Evolutionary conservation across 2,113 vertebrate genomes (phyloP), one percentile per base, ranked within the genome.

Genomic region (Thermophis baileyi): DNA sequence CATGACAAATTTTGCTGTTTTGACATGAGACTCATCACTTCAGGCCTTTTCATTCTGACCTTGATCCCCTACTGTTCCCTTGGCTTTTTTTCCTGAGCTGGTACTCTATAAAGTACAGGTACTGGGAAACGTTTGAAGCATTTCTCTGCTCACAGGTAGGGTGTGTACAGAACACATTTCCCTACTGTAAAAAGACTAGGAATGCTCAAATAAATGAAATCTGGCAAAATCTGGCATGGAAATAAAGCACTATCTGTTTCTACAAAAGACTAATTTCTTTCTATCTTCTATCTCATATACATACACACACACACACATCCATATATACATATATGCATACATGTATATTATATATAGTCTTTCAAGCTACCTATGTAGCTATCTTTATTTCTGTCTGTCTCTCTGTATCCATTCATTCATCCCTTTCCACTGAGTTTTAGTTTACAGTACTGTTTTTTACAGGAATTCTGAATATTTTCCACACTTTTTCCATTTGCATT

Each of bases 31-130:
- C 44, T 47, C 74, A 27, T 85, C 35, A n/a, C 88, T 89, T 49
- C 27, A 60, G 88, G 22, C 53, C n/a, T 60, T 50, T 81, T 60
- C 49, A 27, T 30, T 53, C 88, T 90, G 88, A 86, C 92, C 51
- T 85, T 60, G 69, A 69, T 49, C 53, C 10, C 69, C 88, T 49
- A 30, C 69, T 86, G 88, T 24, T 60, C 18, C 6, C 2, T 54
- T 57, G 24, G 44, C 50, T 46, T 90, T 90, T 92, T 93, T 93
- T 51, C 55, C 69, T 89, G 88, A 89, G 25, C 88, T 89, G 51
- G n/a, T n/a, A n/a, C 88, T 57, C 92, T 49, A 24, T 22, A 88
- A 63, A 88, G 10, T 44, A 46, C 60, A 44, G 11, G 27, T 51
- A 10, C 18, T 85, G 51, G 49, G 44, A 89, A 92, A 24, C 22